Evolutionary conservation across 2,113 vertebrate genomes (phyloP).

Genomic region (Brachionichthys hirsutus): DNA sequence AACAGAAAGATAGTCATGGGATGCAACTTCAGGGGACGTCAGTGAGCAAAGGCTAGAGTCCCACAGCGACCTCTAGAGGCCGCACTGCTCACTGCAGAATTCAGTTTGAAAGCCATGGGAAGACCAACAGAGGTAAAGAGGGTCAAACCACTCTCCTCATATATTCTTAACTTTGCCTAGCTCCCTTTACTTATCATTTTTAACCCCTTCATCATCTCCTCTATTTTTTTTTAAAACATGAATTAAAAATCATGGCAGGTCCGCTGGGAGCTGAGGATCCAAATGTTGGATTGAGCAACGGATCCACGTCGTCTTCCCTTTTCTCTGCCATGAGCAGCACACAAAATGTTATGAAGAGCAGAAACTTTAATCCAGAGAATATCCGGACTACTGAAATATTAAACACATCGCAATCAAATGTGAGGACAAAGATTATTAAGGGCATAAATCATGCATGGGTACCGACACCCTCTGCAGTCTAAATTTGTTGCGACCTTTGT

Average conservation of each 20-base stretch:
- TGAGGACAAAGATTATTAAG: constrained; percentile 24
- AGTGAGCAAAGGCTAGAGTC: too few relatives aligned
- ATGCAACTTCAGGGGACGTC: too few relatives aligned
- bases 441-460: constrained; percentile 26
- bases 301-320: neutral
- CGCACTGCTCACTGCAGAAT: too few relatives aligned
- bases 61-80: too few relatives aligned
- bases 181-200: neutral
- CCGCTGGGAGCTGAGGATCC: neutral
- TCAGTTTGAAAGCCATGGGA: too few relatives aligned
- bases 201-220: neutral
- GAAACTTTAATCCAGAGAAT: constrained; percentile 23
- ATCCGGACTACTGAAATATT: constrained; percentile 37
- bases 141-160: too few relatives aligned
- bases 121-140: too few relatives aligned
- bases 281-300: neutral
- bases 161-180: neutral
- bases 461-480: constrained; percentile 7
- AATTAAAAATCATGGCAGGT: neutral
- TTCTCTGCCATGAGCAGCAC: neutral
- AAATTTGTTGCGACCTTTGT: constrained; percentile 3
- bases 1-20: constrained; percentile 12
- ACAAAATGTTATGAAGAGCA: neutral
- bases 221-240: neutral
- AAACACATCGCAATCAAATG: constrained; percentile 37